phyloP scores from a whole-genome alignment of 2,888 invertebrate genomes.

The Nudaria mundana region DNA sequence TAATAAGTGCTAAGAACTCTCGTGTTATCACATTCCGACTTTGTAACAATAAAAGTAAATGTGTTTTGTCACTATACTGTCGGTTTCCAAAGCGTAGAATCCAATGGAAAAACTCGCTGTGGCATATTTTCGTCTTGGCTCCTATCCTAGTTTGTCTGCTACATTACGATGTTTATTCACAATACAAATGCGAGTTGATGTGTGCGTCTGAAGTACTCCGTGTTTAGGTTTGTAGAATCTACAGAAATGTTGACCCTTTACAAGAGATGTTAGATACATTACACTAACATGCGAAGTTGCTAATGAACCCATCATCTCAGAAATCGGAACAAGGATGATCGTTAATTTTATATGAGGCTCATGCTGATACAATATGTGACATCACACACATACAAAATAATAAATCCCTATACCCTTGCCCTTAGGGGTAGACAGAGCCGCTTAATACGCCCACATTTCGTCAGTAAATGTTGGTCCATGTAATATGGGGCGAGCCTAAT shows the following conservation, averaged over 20 bases:
- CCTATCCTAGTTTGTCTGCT: conserved; percentile 81
- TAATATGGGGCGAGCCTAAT: too few species aligned
- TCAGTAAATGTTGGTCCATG: too few species aligned
- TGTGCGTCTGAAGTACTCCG: conserved; percentile 72
- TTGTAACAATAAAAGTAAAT: conserved; percentile 60
- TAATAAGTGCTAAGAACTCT: conserved; percentile 29
- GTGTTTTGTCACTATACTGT: conserved; percentile 55
- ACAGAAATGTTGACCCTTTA: conserved; percentile 32
- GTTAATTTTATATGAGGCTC: too few species aligned
- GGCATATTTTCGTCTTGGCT: conserved; percentile 82
- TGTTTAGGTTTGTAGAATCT: conserved; percentile 46
- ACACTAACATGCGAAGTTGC: too few species aligned
- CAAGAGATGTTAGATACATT: conserved; percentile 7
- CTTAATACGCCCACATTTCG: too few species aligned
- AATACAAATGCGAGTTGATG: conserved; percentile 78
- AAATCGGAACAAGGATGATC: conserved; percentile 18
- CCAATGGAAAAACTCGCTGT: conserved; percentile 80
- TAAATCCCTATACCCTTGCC: too few species aligned
- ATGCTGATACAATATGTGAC: too few species aligned
- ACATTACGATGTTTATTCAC: conserved; percentile 82
- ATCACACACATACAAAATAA: too few species aligned
- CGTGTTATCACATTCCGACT: conserved; percentile 54
- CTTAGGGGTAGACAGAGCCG: too few species aligned
- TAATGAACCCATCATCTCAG: conserved; percentile 6
- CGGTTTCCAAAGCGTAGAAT: conserved; percentile 76